Percentiles rank a stretch among this genome's conserved stretches.
Conservation (phyloP, 1,140 invertebrate species). For the Rhagoletis zephyria region DNA sequence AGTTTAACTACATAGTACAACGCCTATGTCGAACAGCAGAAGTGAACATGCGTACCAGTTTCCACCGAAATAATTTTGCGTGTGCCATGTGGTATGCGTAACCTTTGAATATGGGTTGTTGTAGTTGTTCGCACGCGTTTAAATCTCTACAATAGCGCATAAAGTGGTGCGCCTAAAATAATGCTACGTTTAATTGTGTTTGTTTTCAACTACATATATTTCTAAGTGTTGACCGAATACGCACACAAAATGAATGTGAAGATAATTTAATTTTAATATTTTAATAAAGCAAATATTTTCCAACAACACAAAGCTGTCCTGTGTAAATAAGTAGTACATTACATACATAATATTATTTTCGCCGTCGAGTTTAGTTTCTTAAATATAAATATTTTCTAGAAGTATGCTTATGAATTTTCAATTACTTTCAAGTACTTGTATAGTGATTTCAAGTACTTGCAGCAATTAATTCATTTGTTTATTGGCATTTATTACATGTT, state of each 20-base stretch:
- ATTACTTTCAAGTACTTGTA: not conserved
- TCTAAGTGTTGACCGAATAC: not conserved
- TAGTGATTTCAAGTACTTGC: not conserved
- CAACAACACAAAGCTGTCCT: slow-evolving; percentile 9
- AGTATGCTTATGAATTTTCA: not conserved
- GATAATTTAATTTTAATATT: not conserved
- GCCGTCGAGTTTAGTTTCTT: not conserved
- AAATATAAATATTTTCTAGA: not conserved
- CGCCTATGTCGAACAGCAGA: too few species aligned
- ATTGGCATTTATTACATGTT: not conserved
- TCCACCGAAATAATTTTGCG: too few species aligned
- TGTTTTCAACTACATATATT: not conserved
- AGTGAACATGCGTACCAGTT: too few species aligned
- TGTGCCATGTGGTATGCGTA: too few species aligned
- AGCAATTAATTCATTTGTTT: not conserved
- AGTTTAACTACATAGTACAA: too few species aligned
- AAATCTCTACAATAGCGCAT: too few species aligned
- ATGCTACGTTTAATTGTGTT: too few species aligned
- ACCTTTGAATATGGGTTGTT: too few species aligned
- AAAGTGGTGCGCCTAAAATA: too few species aligned
- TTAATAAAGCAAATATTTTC: too few species aligned
- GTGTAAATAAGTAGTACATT: not conserved
- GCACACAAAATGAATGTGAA: slow-evolving; percentile 11
- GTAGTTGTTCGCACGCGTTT: too few species aligned
- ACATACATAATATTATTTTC: not conserved